Evolutionary conservation across 2,888 invertebrate genomes (phyloP), one percentile per base, ranked within the genome.

Genomic region (Synergus gifuensis): DNA sequence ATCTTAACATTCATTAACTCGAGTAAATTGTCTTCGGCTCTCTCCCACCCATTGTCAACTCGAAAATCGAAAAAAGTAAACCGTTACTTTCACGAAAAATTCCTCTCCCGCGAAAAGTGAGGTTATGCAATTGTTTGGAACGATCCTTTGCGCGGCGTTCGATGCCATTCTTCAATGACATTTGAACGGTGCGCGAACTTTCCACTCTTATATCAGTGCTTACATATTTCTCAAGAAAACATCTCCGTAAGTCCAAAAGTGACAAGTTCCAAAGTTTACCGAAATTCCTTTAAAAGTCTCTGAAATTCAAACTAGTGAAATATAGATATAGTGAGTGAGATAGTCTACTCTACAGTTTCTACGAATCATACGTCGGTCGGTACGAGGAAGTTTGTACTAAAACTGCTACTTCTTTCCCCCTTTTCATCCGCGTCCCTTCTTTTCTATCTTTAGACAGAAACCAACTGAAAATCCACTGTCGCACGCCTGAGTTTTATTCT

Each of bases 61-160:
- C 66, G 62, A 64, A 46, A 11, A 44, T 7, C 22, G 76, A 46
- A 62, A 64, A 80, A 79, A 64, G 81, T 82, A 79, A 0, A 11
- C 9, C 18, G 4, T 0, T 18, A n/a, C 9, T 79, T 77, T 69
- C 64, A 60, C 76, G 58, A 67, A 82, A 67, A 79, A 9, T 73
- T 36, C 54, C 9, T 54, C 54, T 73, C 69, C 36, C 62, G 62
- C 66, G 49, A 44, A 83, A 83, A 86, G 86, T 86, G 84, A 84
- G 86, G 86, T 86, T 85, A 86, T 86, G 86, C 84, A 85, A 86
- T 85, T 85, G 85, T 85, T 85, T 85, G 82, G 79, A 78, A 78
- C 60, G 81, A 80, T 82, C 78, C 66, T 79, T 60, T 76, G 79
- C 79, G 82, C 79, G 76, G 79, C 79, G 83, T 86, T 86, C 84